These are phyloP conservation scores for Astyanax mexicanus DNA, from an alignment of 2,797 vertebrate genomes.

Conservation along the genomic window DNA sequence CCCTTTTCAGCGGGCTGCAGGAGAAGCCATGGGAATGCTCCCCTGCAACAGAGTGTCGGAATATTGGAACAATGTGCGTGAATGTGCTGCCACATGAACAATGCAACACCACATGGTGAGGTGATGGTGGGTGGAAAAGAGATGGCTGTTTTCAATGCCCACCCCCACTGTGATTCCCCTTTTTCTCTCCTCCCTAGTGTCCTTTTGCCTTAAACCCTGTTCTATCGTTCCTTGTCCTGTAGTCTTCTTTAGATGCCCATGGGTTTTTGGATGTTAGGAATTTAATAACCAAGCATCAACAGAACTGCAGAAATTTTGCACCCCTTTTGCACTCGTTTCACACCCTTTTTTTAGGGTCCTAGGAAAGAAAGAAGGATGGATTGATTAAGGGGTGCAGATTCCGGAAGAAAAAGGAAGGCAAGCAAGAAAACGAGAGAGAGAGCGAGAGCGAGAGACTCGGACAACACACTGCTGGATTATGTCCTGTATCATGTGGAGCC, in stretches of 20 bases:
- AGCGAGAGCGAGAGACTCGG: no score
- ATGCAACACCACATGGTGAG: constrained; percentile 54
- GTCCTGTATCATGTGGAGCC: constrained; percentile 37
- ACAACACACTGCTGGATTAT: constrained; percentile 27
- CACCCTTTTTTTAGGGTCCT: no score
- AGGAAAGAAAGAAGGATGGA: no score
- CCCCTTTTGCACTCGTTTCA: no score
- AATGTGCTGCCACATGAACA: constrained; percentile 56
- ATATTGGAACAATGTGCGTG: constrained; percentile 48
- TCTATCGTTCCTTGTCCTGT: constrained; percentile 24
- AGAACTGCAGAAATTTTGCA: no score
- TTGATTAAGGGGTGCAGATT: constrained; percentile 17
- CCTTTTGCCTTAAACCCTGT: constrained; percentile 17
- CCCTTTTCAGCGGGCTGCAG: constrained; percentile 49
- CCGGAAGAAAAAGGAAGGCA: constrained; percentile 29
- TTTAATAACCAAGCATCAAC: constrained; percentile 37
- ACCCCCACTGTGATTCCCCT: constrained; percentile 5
- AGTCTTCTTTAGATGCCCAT: constrained; percentile 20
- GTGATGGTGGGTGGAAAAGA: constrained; percentile 47
- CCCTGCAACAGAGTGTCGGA: constrained; percentile 51
- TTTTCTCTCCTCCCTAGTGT: constrained; percentile 33
- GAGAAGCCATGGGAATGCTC: constrained; percentile 56
- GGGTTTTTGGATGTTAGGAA: constrained; percentile 19
- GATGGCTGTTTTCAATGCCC: constrained; percentile 53
- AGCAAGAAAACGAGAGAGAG: no score